Evolutionary conservation across 2,113 vertebrate genomes (phyloP), one percentile per base, ranked within the genome.

Genomic region (Callocephalon fimbriatum): DNA sequence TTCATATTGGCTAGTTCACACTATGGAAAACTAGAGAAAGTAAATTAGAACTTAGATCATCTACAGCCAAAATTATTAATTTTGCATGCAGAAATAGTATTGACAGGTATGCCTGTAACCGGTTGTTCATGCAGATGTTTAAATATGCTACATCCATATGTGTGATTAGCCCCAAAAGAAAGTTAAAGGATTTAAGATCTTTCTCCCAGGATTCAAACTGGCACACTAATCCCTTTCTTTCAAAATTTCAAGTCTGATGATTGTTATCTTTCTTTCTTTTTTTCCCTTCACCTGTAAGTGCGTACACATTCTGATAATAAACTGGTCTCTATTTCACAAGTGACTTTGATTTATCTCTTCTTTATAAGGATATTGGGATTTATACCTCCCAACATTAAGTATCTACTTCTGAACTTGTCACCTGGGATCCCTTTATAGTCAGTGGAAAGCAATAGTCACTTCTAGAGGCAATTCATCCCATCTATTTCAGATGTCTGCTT

Each of bases 391-490:
- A 65, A 88, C 12, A 56, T 56, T 85, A 78, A 63, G 16, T 54
- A 79, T 26, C 44, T 82, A 20, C 48, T 92, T 93, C 67, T 83
- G 71, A 90, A 48, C 40, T 79, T 88, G 70, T 68, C 74, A 76
- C 40, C 31, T 82, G 82, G 58, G 56, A 95, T 79, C 27, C 18
- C 62, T 88, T 79, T 59, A 53, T 20, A 82, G 58, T 47, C 66
- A 82, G 26, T 31, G 78, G 38, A 75, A 93, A 86, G 37, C 32
- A 88, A 14, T 32, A 85, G 66, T 35, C 66, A 61, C 70, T 85
- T 93, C 85, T 88, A 79, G 88, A 90, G 67, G 86, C 66, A 96
- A 93, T 89, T 84, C 37, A 74, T 86, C 65, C 76, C 29, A 27
- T 70, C 35, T 87, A 10, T 89, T 96, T 97, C 26, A 93, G 65